These are phyloP conservation scores for Salminus brasiliensis DNA, from an alignment of 2,113 vertebrate genomes.

Conservation along the genomic window DNA sequence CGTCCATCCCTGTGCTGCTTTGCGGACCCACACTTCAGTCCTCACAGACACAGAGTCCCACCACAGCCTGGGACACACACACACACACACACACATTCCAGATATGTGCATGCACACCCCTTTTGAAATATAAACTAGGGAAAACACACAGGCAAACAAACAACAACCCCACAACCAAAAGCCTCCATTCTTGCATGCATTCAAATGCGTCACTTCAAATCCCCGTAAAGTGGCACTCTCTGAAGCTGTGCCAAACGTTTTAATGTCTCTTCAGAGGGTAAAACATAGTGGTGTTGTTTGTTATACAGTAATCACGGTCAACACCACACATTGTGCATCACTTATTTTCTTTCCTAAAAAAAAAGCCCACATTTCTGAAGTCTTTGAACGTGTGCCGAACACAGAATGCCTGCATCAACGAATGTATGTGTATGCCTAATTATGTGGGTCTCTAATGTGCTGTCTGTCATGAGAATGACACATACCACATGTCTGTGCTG, in stretches of 20 bases:
- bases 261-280: slow-evolving; percentile 16
- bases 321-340: background rate
- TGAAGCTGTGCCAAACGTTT: slow-evolving; percentile 30
- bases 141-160: slow-evolving; percentile 14
- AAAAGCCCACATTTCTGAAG: slow-evolving; percentile 6
- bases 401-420: background rate
- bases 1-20: slow-evolving; percentile 30
- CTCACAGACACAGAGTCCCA: slow-evolving; percentile 50
- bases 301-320: slow-evolving; percentile 30
- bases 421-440: background rate
- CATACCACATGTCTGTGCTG: background rate
- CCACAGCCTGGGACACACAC: slow-evolving; percentile 49
- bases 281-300: slow-evolving; percentile 1
- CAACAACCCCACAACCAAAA: slow-evolving; percentile 24
- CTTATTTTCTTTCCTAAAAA: slow-evolving; percentile 3
- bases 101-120: slow-evolving; percentile 1
- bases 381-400: background rate
- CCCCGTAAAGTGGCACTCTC: slow-evolving; percentile 7
- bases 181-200: slow-evolving; percentile 25
- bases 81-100: slow-evolving; percentile 12
- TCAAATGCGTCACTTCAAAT: slow-evolving; percentile 23
- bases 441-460: background rate
- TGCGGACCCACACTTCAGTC: slow-evolving; percentile 31
- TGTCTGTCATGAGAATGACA: slow-evolving; percentile 12
- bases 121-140: slow-evolving; percentile 24